Evolutionary conservation across 1,140 invertebrate species (phyloP).

Genomic region (Vollenhovia emeryi): DNA sequence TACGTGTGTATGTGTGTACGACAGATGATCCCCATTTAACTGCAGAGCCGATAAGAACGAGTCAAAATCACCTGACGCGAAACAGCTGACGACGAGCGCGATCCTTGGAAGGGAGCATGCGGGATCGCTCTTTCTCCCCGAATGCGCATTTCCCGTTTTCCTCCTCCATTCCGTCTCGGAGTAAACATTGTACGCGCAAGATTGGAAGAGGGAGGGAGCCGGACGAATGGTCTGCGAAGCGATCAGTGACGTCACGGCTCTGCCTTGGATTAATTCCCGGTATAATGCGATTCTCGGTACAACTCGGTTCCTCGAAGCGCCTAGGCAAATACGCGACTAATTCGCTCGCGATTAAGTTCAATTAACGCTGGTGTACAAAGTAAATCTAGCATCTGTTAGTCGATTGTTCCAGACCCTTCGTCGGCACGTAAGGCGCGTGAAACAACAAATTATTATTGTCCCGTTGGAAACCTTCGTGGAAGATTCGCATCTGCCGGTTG

Average conservation of each 20-base stretch:
- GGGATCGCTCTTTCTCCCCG: neutral
- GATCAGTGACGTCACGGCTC: slow-evolving; percentile 15
- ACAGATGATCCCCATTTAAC: slow-evolving; percentile 66
- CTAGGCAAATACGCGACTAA: neutral
- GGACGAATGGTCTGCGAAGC: neutral
- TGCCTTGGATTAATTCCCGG: neutral
- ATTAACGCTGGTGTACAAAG: neutral
- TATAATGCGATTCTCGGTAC: neutral
- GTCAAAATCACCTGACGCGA: slow-evolving; percentile 70
- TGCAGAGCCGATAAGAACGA: slow-evolving; percentile 62
- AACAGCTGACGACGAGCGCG: slow-evolving; percentile 63
- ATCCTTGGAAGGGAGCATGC: too few species aligned
- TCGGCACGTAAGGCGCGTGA: too few species aligned
- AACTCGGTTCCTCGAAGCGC: neutral
- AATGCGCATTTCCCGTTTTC: neutral
- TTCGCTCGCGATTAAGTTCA: neutral
- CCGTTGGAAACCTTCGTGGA: too few species aligned
- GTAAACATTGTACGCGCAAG: neutral
- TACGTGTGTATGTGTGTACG: neutral
- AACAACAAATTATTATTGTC: too few species aligned
- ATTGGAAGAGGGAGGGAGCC: neutral
- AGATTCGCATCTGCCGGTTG: too few species aligned
- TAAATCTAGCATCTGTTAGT: too few species aligned
- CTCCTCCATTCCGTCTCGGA: neutral
- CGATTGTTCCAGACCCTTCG: too few species aligned